Evolutionary conservation across 2,888 invertebrate genomes (phyloP), one percentile per base, ranked within the genome.

Genomic region (Cephus pygmeus): DNA sequence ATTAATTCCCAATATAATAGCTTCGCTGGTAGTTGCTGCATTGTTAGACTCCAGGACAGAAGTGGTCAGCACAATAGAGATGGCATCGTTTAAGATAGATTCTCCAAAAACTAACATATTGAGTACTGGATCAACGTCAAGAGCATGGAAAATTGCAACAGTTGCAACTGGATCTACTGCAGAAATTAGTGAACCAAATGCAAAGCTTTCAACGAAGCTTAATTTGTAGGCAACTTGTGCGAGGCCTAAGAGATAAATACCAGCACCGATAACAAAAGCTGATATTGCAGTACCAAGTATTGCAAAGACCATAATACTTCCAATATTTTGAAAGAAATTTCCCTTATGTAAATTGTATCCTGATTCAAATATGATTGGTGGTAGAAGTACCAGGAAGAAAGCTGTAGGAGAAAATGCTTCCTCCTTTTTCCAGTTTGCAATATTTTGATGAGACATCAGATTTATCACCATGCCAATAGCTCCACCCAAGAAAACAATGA

Each of bases 141-240:
- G 92, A 1, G 99, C 99, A 92, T 99, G 98, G 90, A 99, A 99
- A 85, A 99, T 99, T 12, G 99, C 99, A 36, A 99, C 96, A 0
- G 99, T 99, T 6, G 99, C 99, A 0, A 99, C 99, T 0, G 99
- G 99, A 93, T 99, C 99, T 6, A 99, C 99, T 35, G 99, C 99
- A 2, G 99, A 99, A 91, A 99, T 99, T 80, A 98, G 92, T 0
- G 99, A 98, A 11, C 99, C 99, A 93, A 99, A 99, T 1, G 99
- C 99, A 93, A 99, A 99, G 78, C 99, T 98, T 92, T 99, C 98
- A 11, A 98, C 96, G 92, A 99, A 97, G 91, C 96, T 96, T 79
- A 99, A 93, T 90, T 95, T 95, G 90, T 98, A 99, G 0, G 98
- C 98, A 12, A 97, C 96, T 88, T 96, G 95, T 0, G 97, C 98